These are phyloP conservation scores for Otis tarda DNA, from an alignment of 2,113 vertebrate species.

Conservation along the genomic window DNA sequence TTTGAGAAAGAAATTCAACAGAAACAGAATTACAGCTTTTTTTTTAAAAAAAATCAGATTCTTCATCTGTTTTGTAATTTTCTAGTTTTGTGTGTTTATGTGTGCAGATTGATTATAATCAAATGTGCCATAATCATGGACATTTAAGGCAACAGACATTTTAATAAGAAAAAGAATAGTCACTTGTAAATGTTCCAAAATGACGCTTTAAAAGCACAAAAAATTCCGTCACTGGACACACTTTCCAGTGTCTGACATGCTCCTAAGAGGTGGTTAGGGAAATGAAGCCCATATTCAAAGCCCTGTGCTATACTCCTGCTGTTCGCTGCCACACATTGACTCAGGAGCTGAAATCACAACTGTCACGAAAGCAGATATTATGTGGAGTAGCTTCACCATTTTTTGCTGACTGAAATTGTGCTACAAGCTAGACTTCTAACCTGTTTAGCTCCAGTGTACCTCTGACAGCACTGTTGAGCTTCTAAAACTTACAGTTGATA, in stretches of 20 bases:
- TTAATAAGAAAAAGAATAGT: conserved; percentile 31
- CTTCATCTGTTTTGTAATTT: not conserved
- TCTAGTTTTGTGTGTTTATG: not conserved
- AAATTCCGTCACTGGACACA: not conserved
- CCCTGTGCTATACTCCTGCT: not conserved
- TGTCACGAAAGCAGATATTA: not conserved
- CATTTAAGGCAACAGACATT: conserved; percentile 33
- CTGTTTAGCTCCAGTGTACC: not conserved
- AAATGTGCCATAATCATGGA: not conserved
- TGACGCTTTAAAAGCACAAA: conserved; percentile 18
- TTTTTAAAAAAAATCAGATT: not conserved
- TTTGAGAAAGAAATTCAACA: not conserved
- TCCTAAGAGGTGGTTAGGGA: not conserved
- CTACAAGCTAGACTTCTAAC: not conserved
- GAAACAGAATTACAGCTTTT: not conserved
- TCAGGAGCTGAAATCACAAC: not conserved
- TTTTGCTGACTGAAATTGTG: not conserved
- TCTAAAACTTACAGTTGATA: not conserved
- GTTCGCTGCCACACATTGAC: fast-evolving
- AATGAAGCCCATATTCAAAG: not conserved
- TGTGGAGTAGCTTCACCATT: not conserved
- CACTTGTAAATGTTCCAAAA: conserved; percentile 29
- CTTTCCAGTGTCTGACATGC: not conserved
- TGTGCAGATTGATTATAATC: not conserved
- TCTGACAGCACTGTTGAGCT: not conserved